These are phyloP conservation scores for Pygoscelis adeliae DNA, from an alignment of 2,113 vertebrate genomes.

Conservation along the genomic window DNA sequence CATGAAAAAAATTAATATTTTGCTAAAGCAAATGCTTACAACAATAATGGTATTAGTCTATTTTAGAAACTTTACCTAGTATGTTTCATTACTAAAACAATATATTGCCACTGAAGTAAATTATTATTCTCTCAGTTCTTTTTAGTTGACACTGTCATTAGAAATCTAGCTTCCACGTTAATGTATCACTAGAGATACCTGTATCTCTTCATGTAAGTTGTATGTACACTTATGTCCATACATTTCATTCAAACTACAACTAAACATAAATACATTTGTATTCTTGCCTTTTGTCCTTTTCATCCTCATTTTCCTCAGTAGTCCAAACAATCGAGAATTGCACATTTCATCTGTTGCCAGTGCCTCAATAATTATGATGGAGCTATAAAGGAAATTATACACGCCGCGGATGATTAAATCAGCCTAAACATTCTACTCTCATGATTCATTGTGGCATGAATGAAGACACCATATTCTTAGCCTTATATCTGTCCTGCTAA, in stretches of 20 bases:
- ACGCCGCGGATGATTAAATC: slow-evolving; percentile 14
- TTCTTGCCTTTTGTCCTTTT: background rate
- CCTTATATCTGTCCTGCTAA: slow-evolving; percentile 40
- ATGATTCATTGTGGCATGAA: slow-evolving; percentile 27
- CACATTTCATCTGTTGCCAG: background rate
- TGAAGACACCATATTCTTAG: slow-evolving; percentile 35
- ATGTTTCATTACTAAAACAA: background rate
- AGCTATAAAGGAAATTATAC: slow-evolving; percentile 35
- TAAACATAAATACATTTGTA: background rate
- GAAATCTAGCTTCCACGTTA: background rate
- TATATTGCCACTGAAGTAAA: background rate
- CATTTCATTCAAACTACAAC: background rate
- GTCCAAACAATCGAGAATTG: background rate
- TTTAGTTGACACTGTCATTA: background rate
- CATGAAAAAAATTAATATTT: background rate
- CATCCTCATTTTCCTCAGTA: background rate
- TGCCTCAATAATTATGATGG: slow-evolving; percentile 38
- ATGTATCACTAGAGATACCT: background rate
- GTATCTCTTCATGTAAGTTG: background rate
- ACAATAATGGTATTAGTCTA: background rate
- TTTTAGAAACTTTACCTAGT: background rate
- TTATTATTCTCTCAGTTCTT: background rate
- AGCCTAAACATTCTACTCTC: slow-evolving; percentile 46
- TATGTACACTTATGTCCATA: background rate
- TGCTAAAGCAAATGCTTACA: background rate